A percentile compares a stretch with the other conserved stretches of the same genome.
Conservation (phyloP, 1,140 invertebrate genomes). For the Apis dorsata region DNA sequence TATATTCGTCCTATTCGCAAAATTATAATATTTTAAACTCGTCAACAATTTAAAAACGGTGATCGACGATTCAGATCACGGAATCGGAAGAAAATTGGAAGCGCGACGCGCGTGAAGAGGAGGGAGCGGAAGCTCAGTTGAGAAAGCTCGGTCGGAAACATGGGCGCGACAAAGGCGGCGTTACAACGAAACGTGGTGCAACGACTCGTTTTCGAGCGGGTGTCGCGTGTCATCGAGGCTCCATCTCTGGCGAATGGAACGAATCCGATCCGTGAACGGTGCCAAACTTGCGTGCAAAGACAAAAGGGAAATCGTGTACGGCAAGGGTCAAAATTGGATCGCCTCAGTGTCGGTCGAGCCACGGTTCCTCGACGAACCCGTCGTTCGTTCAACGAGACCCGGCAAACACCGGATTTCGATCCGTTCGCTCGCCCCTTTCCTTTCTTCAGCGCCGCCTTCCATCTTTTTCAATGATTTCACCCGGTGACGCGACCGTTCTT, state of each 20-base stretch:
- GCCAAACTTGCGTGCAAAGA: slow-evolving; percentile 52
- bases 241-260: slow-evolving; percentile 37
- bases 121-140: no score
- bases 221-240: slow-evolving; percentile 38
- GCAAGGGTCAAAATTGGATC: slow-evolving; percentile 53
- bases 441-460: not conserved
- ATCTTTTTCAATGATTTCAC: slow-evolving; percentile 9
- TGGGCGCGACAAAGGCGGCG: not conserved
- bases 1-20: no score
- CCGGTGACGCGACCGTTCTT: slow-evolving; percentile 34
- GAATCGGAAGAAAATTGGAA: no score
- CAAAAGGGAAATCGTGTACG: slow-evolving; percentile 48
- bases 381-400: slow-evolving; percentile 13
- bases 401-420: no score
- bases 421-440: not conserved
- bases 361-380: slow-evolving; percentile 40
- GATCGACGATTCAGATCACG: no score
- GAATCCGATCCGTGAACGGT: slow-evolving; percentile 34
- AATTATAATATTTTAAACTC: no score
- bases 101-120: no score
- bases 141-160: not conserved
- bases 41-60: no score
- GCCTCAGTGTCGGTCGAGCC: slow-evolving; percentile 46
- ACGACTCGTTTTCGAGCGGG: not conserved
- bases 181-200: not conserved